A percentile compares a stretch with the other conserved stretches of the same genome.
These are phyloP conservation scores for Euglossa dilemma DNA, from an alignment of 1,140 invertebrate genomes.

Conservation along the genomic window DNA sequence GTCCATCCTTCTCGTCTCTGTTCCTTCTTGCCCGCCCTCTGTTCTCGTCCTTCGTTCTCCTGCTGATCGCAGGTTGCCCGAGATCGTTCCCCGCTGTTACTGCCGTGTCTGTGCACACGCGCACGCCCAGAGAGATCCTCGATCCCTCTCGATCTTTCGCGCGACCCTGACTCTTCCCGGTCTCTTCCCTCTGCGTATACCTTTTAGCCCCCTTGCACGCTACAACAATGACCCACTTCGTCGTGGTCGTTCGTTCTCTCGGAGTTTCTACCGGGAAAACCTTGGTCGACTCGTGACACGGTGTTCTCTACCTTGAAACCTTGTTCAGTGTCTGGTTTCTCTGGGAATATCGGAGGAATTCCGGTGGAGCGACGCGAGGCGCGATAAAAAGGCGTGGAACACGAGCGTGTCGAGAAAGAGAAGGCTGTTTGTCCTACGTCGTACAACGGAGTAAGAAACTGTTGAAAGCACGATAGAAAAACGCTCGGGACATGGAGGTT, in stretches of 20 bases:
- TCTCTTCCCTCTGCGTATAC: background rate
- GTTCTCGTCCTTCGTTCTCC: slow-evolving; percentile 5
- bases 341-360: background rate
- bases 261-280: slow-evolving; percentile 6
- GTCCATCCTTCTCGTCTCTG: slow-evolving; percentile 51
- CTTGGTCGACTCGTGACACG: background rate
- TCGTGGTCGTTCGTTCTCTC: slow-evolving; percentile 31
- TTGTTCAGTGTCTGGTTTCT: background rate
- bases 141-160: slow-evolving; percentile 52
- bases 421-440: background rate
- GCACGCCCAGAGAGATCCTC: slow-evolving; percentile 50
- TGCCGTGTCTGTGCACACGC: slow-evolving; percentile 43
- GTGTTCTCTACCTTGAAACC: background rate
- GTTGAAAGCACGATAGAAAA: background rate
- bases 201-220: background rate
- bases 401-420: background rate
- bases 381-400: background rate
- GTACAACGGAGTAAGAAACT: background rate
- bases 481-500: too few relatives aligned
- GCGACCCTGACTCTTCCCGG: slow-evolving; percentile 40
- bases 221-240: slow-evolving; percentile 62
- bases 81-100: slow-evolving; percentile 47
- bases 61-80: slow-evolving; percentile 49
- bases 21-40: slow-evolving; percentile 7
- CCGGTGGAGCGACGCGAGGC: background rate